These are phyloP conservation scores for Triops cancriformis DNA, from an alignment of 1,140 invertebrate genomes.

Conservation along the genomic window DNA sequence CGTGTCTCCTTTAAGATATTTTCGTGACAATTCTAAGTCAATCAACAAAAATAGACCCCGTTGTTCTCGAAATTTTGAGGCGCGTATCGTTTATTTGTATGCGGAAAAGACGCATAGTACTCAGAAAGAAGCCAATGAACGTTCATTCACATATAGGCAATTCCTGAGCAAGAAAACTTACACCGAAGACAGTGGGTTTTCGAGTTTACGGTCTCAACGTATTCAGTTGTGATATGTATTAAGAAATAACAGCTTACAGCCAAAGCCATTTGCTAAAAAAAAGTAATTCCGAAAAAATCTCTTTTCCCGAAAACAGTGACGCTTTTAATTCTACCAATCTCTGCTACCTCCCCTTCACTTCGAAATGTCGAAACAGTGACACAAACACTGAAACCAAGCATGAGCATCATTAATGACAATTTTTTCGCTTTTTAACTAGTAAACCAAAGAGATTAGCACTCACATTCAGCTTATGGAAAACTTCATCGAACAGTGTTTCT, in stretches of 20 bases:
- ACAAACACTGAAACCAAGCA: too few relatives aligned
- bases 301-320: not conserved
- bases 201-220: not conserved
- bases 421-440: not conserved
- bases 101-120: too few relatives aligned
- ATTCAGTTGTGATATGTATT: not conserved
- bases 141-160: too few relatives aligned
- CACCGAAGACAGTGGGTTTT: too few relatives aligned
- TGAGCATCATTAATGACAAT: not conserved
- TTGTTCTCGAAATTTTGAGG: too few relatives aligned
- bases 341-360: not conserved
- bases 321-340: not conserved
- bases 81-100: too few relatives aligned
- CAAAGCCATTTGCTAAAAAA: not conserved
- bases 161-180: too few relatives aligned
- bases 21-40: too few relatives aligned
- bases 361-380: not conserved
- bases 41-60: too few relatives aligned
- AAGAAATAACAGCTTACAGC: not conserved
- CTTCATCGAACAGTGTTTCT: not conserved
- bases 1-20: too few relatives aligned
- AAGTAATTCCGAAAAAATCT: not conserved
- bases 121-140: too few relatives aligned
- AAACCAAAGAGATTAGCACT: not conserved
- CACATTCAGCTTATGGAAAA: not conserved